phyloP scores from a whole-genome alignment of 2,888 invertebrate genomes.

The Dynastes hyllus region DNA sequence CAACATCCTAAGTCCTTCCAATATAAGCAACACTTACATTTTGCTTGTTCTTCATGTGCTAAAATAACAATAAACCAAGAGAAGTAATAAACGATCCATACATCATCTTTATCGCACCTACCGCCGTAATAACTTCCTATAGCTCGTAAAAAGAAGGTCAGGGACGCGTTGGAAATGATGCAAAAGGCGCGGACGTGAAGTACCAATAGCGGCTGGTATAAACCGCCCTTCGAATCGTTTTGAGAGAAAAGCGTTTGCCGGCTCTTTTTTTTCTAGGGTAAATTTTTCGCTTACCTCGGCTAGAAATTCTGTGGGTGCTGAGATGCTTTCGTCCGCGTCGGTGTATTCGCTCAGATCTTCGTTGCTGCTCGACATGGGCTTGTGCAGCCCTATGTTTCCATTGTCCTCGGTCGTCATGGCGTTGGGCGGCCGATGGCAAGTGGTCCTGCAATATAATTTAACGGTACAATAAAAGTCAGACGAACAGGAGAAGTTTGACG shows the following conservation, averaged over 20 bases:
- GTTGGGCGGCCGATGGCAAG: neutral
- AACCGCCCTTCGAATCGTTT: too few species aligned
- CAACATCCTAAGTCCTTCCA: neutral
- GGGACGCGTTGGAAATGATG: neutral
- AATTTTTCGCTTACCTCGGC: constrained; percentile 76
- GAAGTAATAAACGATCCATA: constrained; percentile 28
- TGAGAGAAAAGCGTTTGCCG: neutral
- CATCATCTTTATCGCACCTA: constrained; percentile 31
- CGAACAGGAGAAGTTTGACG: neutral
- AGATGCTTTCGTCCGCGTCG: constrained; percentile 82
- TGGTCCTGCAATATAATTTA: constrained; percentile 46
- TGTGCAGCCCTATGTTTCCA: constrained; percentile 68
- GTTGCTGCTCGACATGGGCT: constrained; percentile 73
- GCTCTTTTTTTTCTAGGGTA: neutral
- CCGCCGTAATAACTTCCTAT: constrained; percentile 24
- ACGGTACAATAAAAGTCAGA: constrained; percentile 27
- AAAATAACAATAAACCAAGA: constrained; percentile 22
- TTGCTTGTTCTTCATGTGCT: neutral
- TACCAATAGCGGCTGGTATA: neutral
- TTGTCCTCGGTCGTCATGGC: constrained; percentile 69
- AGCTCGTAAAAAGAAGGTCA: constrained; percentile 25
- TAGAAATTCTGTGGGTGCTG: constrained; percentile 84
- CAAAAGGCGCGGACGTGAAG: neutral
- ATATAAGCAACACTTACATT: neutral
- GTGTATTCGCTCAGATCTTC: constrained; percentile 82